phyloP scores from a whole-genome alignment of 1,140 invertebrate genomes.

The Nautilus pompilius region DNA sequence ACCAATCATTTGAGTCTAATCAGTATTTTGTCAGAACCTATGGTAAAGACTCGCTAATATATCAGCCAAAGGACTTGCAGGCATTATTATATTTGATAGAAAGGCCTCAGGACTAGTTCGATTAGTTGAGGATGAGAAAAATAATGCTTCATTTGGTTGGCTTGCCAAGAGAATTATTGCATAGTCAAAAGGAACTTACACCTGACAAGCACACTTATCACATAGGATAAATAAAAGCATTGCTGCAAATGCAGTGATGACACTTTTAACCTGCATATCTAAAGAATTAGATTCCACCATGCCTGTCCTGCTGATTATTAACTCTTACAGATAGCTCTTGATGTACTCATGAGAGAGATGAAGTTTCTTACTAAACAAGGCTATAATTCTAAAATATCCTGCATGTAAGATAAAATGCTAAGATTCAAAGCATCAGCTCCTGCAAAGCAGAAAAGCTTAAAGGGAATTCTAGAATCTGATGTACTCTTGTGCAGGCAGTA shows the following conservation, averaged over 20 bases:
- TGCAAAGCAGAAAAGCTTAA: neutral
- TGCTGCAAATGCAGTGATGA: too few species aligned
- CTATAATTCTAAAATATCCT: slow-evolving; percentile 16
- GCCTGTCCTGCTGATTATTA: slow-evolving; percentile 15
- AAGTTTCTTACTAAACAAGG: slow-evolving; percentile 8
- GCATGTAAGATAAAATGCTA: slow-evolving; percentile 19
- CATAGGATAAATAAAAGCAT: neutral
- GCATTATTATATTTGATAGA: slow-evolving; percentile 7
- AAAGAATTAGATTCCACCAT: slow-evolving; percentile 3
- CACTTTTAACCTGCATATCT: neutral
- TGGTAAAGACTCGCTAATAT: slow-evolving; percentile 9
- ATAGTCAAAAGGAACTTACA: neutral
- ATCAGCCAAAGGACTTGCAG: neutral
- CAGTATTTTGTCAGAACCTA: neutral
- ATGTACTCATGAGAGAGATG: slow-evolving; percentile 11
- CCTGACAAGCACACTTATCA: neutral
- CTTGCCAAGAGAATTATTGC: neutral
- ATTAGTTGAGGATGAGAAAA: slow-evolving; percentile 1
- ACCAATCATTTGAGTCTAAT: neutral
- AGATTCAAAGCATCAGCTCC: slow-evolving; percentile 22
- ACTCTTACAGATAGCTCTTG: slow-evolving; percentile 17
- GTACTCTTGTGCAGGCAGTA: slow-evolving; percentile 11
- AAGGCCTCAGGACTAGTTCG: neutral
- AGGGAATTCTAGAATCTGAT: neutral
- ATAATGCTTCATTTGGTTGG: neutral